phyloP scores from a whole-genome alignment of 2,797 vertebrate genomes.

The Euphonia xanthogaster region DNA sequence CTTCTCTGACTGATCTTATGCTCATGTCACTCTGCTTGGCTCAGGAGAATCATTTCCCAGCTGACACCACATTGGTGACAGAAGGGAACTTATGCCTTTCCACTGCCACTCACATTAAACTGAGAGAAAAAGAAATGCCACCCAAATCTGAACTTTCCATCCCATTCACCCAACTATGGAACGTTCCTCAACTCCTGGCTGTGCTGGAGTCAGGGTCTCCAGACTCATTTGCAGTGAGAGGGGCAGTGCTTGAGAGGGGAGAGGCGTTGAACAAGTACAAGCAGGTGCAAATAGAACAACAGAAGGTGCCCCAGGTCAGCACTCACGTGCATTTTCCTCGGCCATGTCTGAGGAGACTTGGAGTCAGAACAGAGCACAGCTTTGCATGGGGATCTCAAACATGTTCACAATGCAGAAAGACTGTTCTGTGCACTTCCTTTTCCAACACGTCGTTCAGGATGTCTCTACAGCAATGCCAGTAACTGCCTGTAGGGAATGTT shows the following conservation, averaged over 20 bases:
- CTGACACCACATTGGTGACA: neutral
- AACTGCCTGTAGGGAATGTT: conserved; percentile 58
- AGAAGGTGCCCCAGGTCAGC: conserved; percentile 20
- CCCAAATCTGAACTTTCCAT: neutral
- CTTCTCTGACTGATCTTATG: neutral
- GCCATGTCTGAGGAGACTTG: conserved; percentile 57
- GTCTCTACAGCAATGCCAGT: conserved; percentile 59
- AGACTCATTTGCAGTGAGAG: neutral
- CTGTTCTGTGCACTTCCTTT: conserved; percentile 35
- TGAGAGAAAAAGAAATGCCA: neutral
- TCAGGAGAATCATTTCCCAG: neutral
- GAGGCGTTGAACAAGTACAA: neutral
- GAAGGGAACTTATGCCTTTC: neutral
- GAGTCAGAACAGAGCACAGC: conserved; percentile 47
- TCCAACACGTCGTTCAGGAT: conserved; percentile 29
- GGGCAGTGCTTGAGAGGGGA: neutral
- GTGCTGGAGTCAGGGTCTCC: neutral
- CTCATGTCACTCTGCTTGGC: neutral
- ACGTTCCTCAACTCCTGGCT: neutral
- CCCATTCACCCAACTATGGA: neutral
- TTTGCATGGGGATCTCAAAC: conserved; percentile 51
- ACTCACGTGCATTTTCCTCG: conserved; percentile 56
- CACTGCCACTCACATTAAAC: neutral
- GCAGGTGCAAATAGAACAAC: conserved; percentile 2
- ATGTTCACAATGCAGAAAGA: conserved; percentile 38